These are phyloP conservation scores for Tinamus guttatus DNA, from an alignment of 2,113 vertebrate species.

Conservation along the genomic window DNA sequence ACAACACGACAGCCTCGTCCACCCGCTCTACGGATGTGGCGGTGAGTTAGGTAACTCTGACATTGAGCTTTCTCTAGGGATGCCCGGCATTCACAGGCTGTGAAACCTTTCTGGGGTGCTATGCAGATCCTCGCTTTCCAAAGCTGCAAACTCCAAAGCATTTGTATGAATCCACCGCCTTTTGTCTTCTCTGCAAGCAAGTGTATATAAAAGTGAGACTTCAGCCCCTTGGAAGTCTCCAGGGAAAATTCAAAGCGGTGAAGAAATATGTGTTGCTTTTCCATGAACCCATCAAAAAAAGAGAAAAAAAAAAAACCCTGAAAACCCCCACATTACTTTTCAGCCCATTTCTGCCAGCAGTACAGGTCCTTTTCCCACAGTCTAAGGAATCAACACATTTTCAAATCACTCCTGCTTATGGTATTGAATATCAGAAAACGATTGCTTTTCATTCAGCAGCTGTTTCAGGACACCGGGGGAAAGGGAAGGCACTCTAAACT, in stretches of 20 bases:
- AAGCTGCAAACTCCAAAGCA: background rate
- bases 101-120: background rate
- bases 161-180: background rate
- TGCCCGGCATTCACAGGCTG: background rate
- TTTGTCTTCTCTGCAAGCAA: conserved; percentile 27
- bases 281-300: background rate
- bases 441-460: conserved; percentile 66
- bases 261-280: conserved; percentile 66
- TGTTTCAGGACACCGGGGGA: conserved; percentile 24
- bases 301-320: background rate
- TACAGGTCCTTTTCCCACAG: conserved; percentile 69
- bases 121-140: background rate
- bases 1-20: background rate
- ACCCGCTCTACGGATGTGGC: background rate
- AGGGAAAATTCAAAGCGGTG: conserved; percentile 62
- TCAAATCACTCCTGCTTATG: conserved; percentile 60
- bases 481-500: conserved; percentile 21
- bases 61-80: background rate
- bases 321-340: conserved; percentile 30
- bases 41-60: background rate
- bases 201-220: conserved; percentile 32
- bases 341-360: conserved; percentile 46
- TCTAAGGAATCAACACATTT: conserved; percentile 71
- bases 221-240: conserved; percentile 9
- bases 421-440: conserved; percentile 65